Evolutionary conservation across 2,113 vertebrate genomes (phyloP).

Genomic region (Scalopus aquaticus): DNA sequence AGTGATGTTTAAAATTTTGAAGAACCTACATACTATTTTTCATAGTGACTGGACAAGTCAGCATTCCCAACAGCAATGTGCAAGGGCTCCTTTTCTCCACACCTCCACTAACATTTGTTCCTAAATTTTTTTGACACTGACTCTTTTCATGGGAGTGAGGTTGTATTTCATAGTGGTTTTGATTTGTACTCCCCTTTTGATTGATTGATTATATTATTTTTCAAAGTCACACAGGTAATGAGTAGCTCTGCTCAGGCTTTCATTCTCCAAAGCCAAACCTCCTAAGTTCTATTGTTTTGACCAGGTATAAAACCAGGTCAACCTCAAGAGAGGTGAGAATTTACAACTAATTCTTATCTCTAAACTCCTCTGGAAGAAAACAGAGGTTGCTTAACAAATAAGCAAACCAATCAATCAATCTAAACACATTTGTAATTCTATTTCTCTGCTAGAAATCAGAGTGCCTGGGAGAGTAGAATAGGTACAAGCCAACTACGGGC

Average conservation of each 20-base stretch:
- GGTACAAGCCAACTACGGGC: neutral
- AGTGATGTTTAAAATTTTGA: no score
- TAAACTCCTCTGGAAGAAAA: neutral
- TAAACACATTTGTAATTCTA: neutral
- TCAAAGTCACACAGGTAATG: neutral
- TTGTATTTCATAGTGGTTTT: no score
- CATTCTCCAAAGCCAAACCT: neutral
- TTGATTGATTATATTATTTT: neutral
- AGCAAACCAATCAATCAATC: neutral
- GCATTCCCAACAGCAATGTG: no score
- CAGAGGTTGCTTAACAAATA: neutral
- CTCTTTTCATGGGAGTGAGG: no score
- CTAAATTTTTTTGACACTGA: no score
- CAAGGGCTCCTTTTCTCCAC: no score
- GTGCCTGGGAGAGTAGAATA: neutral
- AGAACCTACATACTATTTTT: no score
- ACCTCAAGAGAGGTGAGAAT: neutral
- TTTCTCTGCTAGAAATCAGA: neutral
- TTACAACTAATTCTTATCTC: neutral
- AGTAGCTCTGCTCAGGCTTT: neutral
- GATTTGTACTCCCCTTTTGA: no score
- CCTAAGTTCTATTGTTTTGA: neutral
- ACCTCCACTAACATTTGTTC: no score
- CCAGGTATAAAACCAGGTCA: neutral
- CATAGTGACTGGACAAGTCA: no score